Evolutionary conservation across 53 echinoderm and acorn worm genomes (phyloP), one percentile per base, ranked within the genome.

Genomic region (Hippasteria phrygiana): DNA sequence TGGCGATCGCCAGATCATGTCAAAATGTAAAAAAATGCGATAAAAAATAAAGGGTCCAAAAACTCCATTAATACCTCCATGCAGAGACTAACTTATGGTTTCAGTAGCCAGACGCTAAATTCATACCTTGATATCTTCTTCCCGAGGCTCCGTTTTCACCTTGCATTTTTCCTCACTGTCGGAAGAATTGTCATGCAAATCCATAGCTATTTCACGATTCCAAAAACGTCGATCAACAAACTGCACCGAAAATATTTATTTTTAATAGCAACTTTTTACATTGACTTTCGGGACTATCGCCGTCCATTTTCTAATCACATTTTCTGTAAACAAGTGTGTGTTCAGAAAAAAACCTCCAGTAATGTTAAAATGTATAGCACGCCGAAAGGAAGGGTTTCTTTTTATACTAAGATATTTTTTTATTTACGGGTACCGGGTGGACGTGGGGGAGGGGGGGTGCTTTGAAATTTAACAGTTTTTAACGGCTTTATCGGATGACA

Each of bases 101-200:
- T n/a, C n/a, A n/a, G n/a, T n/a, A n/a, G n/a, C n/a, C n/a, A n/a
- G n/a, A n/a, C n/a, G n/a, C n/a, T n/a, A n/a, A n/a, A n/a, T n/a
- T n/a, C 24, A 46, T 63, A 84, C 84, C 71, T 84, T 84, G 13
- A 84, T 84, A 69, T 84, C 84, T 84, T 84, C 84, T 35, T 71
- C 78, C 5, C 78, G 84, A 6, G 84, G 84, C 28, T 84, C 84
- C 29, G 84, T 48, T 84, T 84, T 84, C 36, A 84, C 70, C 36
- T 22, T 69, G 34, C 69, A 17, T 13, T 69, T 84, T 69, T 84
- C 84, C 18, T 69, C 84, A 11, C 70, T 70, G 51, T 84, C 84
- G 31, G 67, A 67, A 48, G 84, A 84, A 46, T 14, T 84, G 14
- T 84, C 48, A 9, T 70, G 51, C 24, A n/a, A 29, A 2, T 84